Conservation (phyloP, 1,140 invertebrate species). For the Steinernema khuongi region DNA sequence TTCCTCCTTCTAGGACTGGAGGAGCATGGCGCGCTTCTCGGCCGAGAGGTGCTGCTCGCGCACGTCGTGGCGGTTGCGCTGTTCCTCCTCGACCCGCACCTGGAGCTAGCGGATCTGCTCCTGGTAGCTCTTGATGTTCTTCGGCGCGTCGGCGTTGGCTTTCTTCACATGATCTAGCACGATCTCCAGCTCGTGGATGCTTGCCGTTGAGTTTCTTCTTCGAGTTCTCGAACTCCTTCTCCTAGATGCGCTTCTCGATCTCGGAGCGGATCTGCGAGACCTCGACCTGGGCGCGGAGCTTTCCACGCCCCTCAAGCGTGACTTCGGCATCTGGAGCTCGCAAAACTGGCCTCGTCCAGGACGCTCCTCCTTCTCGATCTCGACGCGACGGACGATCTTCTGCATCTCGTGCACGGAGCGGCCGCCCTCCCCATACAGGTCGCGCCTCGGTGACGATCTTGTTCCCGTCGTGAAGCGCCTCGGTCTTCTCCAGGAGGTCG, state of each 20-base stretch:
- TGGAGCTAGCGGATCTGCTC: conserved; percentile 89
- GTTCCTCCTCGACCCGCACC: conserved; percentile 77
- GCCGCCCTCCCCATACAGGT: conserved; percentile 96
- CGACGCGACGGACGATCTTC: conserved; percentile 90
- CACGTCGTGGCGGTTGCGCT: conserved; percentile 86
- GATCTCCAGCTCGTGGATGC: conserved; percentile 75
- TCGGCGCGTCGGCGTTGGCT: conserved; percentile 93
- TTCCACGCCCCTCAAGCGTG: conserved; percentile 95
- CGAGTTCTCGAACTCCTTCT: conserved; percentile 94
- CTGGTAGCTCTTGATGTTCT: conserved; percentile 93
- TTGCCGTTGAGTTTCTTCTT: background rate
- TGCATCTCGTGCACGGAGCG: conserved; percentile 86
- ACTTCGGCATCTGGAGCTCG: conserved; percentile 89
- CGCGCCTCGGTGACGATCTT: conserved; percentile 96
- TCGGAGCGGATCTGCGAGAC: conserved; percentile 93
- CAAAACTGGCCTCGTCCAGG: conserved; percentile 95
- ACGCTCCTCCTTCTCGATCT: conserved; percentile 97
- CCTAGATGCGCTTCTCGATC: conserved; percentile 94
- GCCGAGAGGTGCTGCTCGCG: conserved; percentile 81
- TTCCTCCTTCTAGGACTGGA: background rate
- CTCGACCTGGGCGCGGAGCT: conserved; percentile 75
- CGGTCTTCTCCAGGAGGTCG: conserved; percentile 83
- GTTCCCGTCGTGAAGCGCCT: conserved; percentile 94
- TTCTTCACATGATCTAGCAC: conserved; percentile 98
- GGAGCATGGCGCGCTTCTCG: conserved; percentile 71